Conservation (phyloP, 35 echinoderm and acorn worm genomes). For the Eucidaris tribuloides region DNA sequence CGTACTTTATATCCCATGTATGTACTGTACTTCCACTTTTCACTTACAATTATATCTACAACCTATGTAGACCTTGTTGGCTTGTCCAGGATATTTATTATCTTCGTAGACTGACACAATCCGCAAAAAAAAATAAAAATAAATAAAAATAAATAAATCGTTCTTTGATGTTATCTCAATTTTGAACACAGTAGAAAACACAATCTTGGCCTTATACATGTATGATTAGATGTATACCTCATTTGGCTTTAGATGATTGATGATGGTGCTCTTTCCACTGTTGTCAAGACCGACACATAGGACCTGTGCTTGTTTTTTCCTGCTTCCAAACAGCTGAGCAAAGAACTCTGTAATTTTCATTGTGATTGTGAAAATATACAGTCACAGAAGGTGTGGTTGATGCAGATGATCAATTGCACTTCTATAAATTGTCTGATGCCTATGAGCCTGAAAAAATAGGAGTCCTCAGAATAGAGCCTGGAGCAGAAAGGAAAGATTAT, state of each 20-base stretch:
- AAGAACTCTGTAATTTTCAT: conserved; percentile 65
- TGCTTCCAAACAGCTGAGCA: conserved; percentile 49
- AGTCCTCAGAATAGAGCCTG: background rate
- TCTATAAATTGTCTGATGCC: no score
- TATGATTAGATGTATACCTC: no score
- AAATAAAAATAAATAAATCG: background rate
- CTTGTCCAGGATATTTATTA: no score
- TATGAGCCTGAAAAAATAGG: no score
- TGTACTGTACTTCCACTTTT: no score
- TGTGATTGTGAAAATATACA: background rate
- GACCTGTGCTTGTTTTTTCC: conserved; percentile 71
- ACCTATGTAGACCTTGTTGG: no score
- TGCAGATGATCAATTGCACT: no score
- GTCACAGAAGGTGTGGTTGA: no score
- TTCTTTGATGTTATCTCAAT: background rate
- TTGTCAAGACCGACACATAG: conserved; percentile 90
- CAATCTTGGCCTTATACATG: background rate
- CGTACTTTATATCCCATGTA: no score
- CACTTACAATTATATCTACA: no score
- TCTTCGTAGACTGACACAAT: no score
- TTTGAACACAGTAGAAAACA: background rate
- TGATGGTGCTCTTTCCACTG: conserved; percentile 98
- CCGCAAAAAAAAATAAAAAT: background rate
- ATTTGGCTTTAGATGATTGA: conserved; percentile 89
- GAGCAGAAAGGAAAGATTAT: background rate